Evolutionary conservation across 1,140 invertebrate species (phyloP), one percentile per base, ranked within the genome.

Genomic region (Drosophila tani): DNA sequence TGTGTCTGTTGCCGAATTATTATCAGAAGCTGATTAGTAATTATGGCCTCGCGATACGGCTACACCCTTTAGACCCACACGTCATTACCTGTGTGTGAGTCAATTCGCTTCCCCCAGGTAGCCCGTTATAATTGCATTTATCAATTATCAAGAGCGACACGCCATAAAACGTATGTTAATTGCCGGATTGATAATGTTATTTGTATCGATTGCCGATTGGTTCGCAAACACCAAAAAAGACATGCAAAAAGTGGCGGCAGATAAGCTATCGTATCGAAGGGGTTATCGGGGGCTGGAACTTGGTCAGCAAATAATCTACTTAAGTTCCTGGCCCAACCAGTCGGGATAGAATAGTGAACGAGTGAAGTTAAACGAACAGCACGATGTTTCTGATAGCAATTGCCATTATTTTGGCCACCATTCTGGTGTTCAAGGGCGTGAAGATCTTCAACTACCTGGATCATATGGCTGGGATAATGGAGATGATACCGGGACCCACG

Each of bases 401-500:
- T 4, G 87, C 71, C 62, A 91, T 92, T 5, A 29, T 92, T 29
- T 63, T 92, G 62, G 75, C 68, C 68, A 82, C 83, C 56, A 75
- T 92, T 67, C 51, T 92, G 59, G 85, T 86, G 50, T 90, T 88
- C 60, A 91, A 90, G 65, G 91, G 87, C 6, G 78, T 92, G 3
- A 86, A 65, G 57, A 84, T 92, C 50, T 88, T 92, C 14, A 92
- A 92, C 53, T 91, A 92, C 27, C 49, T 92, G 15, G 91, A 92
- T 64, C 91, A 92, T 62, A 92, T 92, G 65, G 87, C 87, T 2
- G 87, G 91, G 9, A 92, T 92, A 7, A 92, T 92, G 91, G 91
- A 92, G 79, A 92, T 90, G 91, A 91, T 92, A 66, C 88, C 91
- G 2, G 91, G 91, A 17, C 91, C 91, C 8, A 92, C 91, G 6